Conservation (phyloP, 2,888 invertebrate genomes). For the Caenorhabditis zanzibari region DNA sequence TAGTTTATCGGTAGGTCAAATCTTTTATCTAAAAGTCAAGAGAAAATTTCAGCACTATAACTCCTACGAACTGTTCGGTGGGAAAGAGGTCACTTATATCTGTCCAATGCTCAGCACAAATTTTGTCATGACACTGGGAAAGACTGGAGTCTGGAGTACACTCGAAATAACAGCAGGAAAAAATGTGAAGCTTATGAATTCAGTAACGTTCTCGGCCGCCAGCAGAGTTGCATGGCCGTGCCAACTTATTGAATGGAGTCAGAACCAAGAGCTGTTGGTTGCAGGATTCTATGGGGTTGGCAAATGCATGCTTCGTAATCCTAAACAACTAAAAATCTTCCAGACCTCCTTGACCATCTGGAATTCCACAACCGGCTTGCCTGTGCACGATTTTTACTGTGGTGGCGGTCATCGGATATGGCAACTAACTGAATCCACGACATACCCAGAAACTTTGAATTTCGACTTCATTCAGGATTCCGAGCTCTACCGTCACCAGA, state of each 20-base stretch:
- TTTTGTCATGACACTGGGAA: slow-evolving; percentile 44
- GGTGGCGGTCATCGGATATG: slow-evolving; percentile 60
- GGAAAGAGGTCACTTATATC: slow-evolving; percentile 54
- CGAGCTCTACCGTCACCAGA: slow-evolving; percentile 19
- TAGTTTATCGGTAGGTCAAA: slow-evolving; percentile 7
- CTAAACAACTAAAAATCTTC: slow-evolving; percentile 2
- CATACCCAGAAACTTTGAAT: neutral
- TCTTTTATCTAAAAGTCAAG: neutral
- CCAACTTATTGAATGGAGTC: slow-evolving; percentile 24
- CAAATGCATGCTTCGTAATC: too few relatives aligned
- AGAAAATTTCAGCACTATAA: slow-evolving; percentile 9
- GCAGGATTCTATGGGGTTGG: slow-evolving; percentile 61
- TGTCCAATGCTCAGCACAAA: neutral
- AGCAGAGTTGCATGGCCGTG: slow-evolving; percentile 58
- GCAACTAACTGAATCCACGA: neutral
- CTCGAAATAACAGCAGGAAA: neutral
- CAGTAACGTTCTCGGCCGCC: slow-evolving; percentile 34
- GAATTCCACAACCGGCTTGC: slow-evolving; percentile 31
- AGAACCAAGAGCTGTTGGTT: slow-evolving; percentile 5
- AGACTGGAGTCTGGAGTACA: slow-evolving; percentile 50
- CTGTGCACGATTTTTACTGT: slow-evolving; percentile 43
- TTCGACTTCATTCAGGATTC: slow-evolving; percentile 43
- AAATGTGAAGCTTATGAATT: slow-evolving; percentile 11
- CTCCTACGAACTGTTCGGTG: slow-evolving; percentile 23
- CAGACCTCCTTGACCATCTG: slow-evolving; percentile 52